phyloP scores from a whole-genome alignment of 1,140 invertebrate species.

The Bombus turneri region DNA sequence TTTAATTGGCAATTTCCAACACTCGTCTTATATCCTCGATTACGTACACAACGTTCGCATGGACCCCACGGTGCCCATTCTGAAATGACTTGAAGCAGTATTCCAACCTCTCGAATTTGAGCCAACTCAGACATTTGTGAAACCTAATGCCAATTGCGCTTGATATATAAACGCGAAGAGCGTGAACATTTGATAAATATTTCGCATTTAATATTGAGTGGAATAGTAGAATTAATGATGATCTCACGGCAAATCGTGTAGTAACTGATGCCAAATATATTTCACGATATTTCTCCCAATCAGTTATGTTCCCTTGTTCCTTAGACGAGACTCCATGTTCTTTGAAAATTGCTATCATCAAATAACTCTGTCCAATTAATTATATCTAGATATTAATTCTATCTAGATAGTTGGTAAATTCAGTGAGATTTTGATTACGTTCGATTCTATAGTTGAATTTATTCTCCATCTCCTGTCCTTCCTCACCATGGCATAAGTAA shows the following conservation, averaged over 20 bases:
- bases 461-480: slow-evolving; percentile 78
- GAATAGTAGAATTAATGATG: neutral
- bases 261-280: slow-evolving; percentile 78
- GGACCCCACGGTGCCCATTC: slow-evolving; percentile 75
- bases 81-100: slow-evolving; percentile 74
- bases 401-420: slow-evolving; percentile 45
- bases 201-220: neutral
- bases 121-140: slow-evolving; percentile 74
- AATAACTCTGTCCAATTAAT: neutral
- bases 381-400: neutral
- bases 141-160: slow-evolving; percentile 55
- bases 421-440: slow-evolving; percentile 70
- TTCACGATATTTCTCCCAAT: slow-evolving; percentile 82
- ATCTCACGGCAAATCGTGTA: slow-evolving; percentile 71
- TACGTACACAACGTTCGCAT: slow-evolving; percentile 73
- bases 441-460: slow-evolving; percentile 83
- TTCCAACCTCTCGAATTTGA: slow-evolving; percentile 72
- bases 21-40: slow-evolving; percentile 69
- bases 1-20: slow-evolving; percentile 75
- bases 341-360: slow-evolving; percentile 72
- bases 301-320: slow-evolving; percentile 79
- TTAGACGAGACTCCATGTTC: slow-evolving; percentile 56
- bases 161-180: neutral
- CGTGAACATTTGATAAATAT: neutral
- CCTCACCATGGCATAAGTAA: slow-evolving; percentile 82